Base-by-base conservation (phyloP, 1,140 invertebrate genomes). In the Zaprionus tsacasi region DNA sequence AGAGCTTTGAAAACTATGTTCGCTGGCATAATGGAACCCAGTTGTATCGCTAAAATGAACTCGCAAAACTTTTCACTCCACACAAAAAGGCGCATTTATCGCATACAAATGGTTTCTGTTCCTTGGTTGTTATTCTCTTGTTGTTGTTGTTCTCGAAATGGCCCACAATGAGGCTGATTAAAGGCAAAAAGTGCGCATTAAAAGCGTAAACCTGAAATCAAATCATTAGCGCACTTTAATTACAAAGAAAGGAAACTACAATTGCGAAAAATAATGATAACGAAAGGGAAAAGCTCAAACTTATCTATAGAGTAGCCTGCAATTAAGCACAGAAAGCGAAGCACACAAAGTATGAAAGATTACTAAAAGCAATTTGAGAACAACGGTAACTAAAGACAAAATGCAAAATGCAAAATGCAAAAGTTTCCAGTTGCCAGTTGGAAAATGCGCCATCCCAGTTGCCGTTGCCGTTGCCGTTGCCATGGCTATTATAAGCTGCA, bases 331-430 rank as follows among this genome's bases (percentile, higher is more conserved):
- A 48, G 76, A 40, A 63, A 70, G 30, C 13, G 50, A 67, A 58
- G 70, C 61, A 27, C 40, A n/a, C 40, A 70, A 81, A 81, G 43
- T 78, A 85, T 85, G 74, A 79, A 66, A 76, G 77, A 81, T 86
- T 81, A 80, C 82, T 76, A 82, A 85, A 85, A 85, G 82, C 76
- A 85, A 85, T 85, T 85, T 86, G 75, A 86, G 55, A 86, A 85
- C 82, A 85, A 85, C 70, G 17, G 45, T 15, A 66, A 71, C 68
- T 59, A 65, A 58, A 65, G 70, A 76, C 70, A 66, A 72, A 79
- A 35, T 82, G 80, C 70, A 78, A 72, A 79, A 35, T 82, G 80
- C 70, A 78, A 85, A 70, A 70, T 67, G 45, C 35, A 58, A 60
- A 27, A 63, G 13, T 36, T 76, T 43, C 57, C 40, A 74, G 63